Evolutionary conservation across 2,888 invertebrate species (phyloP), one percentile per base, ranked within the genome.

Genomic region (Epistrophella euchroma): DNA sequence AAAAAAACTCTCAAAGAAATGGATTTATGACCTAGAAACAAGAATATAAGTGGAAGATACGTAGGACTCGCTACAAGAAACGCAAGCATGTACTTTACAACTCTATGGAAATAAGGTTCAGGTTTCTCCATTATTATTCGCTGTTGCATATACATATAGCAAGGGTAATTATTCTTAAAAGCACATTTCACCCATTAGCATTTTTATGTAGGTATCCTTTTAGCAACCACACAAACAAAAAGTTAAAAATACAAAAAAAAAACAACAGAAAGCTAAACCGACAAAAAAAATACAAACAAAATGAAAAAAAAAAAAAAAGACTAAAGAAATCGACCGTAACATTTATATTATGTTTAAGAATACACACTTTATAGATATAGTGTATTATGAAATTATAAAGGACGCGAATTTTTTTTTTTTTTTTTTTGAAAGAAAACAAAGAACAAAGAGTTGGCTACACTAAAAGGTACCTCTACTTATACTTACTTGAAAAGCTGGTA

Each of bases 141-240:
- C 79, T 75, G 71, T 79, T 75, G 75, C 83, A 81, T 78, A 32
- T 76, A 80, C 75, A 25, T 37, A 37, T 37, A 81, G 79, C 68
- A 71, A 60, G 79, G 87, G 88, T 88, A 88, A 88, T 88, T 88
- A 88, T 80, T 87, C 80, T 82, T 87, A 80, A 88, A 88, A 88
- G 88, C 88, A 85, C 87, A 88, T 88, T 88, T 87, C 79, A 79
- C 81, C 86, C 88, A 88, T 88, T 88, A 88, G 87, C 83, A 76
- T 82, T 88, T 88, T 88, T 87, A 84, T 88, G 79, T 81, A 60
- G 79, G 75, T 71, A 79, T 84, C 79, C 79, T 71, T 84, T 75
- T 68, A 55, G 71, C 32, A 79, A 74, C 79, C 70, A 71, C 70
- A 64, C 73, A 73, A 62, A 56, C 56, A 40, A 50, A 62, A 56